Evolutionary conservation across 2,888 invertebrate genomes (phyloP), one percentile per base, ranked within the genome.

Genomic region (Disparrhopalites patrizii): DNA sequence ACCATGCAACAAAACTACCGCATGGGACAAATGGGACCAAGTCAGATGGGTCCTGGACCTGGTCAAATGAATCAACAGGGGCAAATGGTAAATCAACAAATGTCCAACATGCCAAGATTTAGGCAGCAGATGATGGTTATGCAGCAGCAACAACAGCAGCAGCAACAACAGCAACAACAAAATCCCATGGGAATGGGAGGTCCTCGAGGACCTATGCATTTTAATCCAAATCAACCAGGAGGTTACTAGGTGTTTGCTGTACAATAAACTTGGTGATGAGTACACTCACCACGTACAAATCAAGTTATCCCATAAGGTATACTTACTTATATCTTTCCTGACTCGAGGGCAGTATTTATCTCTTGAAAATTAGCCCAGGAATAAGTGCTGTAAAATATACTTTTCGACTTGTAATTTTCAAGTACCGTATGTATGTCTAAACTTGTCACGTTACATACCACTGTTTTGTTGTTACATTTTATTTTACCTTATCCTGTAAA

Each of bases 111-210:
- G 52, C 8, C 47, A 20, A 20, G 8, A 20, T 20, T 7, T 47
- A 47, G 47, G 27, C 63, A 50, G 85, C 83, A 67, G 86, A 85
- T 75, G 81, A 75, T 79, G 54, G 63, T 55, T 30, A 50, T 36
- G 55, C 65, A 65, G 15, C 69, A 68, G 50, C 73, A 72, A 40
- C 70, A 70, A 68, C 73, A 71, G 56, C 75, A 75, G 58, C 75
- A 73, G 40, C 73, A 72, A 55, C 70, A 71, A 51, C 76, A 78
- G 69, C 78, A 82, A 79, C 83, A 83, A 75, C 85, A 84, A 75
- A 84, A 83, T 70, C 82, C 81, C 13, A 62, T 61, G 62, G 65
- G 56, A 33, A 63, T 57, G 52, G 51, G 67, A 18, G 62, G 67
- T 27, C 56, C 56, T 20, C 57, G 65, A 8, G 65, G 62, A n/a